Conservation (phyloP, 2,888 invertebrate species). For the Pyrocoelia pectoralis region DNA sequence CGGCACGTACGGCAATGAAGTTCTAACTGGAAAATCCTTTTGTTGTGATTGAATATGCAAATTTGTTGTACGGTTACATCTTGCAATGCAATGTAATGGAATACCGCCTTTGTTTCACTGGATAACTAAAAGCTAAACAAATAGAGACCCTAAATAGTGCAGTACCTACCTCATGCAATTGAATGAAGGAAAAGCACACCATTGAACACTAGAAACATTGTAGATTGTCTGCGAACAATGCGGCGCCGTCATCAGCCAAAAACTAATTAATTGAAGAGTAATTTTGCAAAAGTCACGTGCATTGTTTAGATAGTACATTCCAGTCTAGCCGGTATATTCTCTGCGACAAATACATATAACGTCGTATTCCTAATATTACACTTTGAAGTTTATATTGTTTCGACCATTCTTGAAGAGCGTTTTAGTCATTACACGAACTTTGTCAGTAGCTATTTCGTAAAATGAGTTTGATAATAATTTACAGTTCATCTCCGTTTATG, state of each 20-base stretch:
- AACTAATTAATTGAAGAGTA: conserved; percentile 43
- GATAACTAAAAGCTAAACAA: conserved; percentile 17
- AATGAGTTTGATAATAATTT: background rate
- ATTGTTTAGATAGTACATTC: conserved; percentile 38
- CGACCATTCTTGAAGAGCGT: conserved; percentile 5
- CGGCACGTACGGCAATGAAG: conserved; percentile 12
- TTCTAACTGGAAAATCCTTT: conserved; percentile 23
- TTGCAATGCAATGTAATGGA: too few species aligned
- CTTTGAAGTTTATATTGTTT: background rate
- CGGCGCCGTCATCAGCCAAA: conserved; percentile 31
- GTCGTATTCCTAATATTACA: conserved; percentile 36
- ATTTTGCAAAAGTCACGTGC: conserved; percentile 43
- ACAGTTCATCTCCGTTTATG: background rate
- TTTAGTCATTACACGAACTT: conserved; percentile 1
- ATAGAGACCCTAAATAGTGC: conserved; percentile 17
- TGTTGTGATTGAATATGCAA: conserved; percentile 34
- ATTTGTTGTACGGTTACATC: conserved; percentile 16
- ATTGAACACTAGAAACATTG: conserved; percentile 31
- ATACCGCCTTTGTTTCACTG: conserved; percentile 18
- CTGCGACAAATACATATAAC: conserved; percentile 36
- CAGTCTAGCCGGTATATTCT: conserved; percentile 33
- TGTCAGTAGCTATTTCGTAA: background rate
- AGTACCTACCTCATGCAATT: conserved; percentile 15
- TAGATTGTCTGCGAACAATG: conserved; percentile 36
- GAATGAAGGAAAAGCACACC: conserved; percentile 19